Percentiles rank a stretch among this genome's conserved stretches.
These are phyloP conservation scores for Merops nubicus DNA, from an alignment of 2,113 vertebrate genomes.

Conservation along the genomic window DNA sequence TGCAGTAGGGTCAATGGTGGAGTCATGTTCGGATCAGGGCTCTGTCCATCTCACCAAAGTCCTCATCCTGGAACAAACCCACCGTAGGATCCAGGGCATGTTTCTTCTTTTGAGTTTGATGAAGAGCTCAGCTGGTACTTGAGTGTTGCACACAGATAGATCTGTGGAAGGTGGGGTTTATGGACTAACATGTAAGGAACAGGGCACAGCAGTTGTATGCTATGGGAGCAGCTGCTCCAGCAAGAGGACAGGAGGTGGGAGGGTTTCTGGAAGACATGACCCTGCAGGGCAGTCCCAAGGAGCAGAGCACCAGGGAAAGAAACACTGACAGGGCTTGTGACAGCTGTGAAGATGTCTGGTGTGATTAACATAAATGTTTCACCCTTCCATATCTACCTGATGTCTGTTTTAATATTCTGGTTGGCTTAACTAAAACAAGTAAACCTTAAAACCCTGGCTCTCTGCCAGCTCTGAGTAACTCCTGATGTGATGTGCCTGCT, in stretches of 20 bases:
- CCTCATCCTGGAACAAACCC: background rate
- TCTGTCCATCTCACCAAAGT: background rate
- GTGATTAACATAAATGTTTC: background rate
- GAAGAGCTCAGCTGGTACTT: background rate
- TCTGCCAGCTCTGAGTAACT: background rate
- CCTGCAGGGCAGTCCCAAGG: background rate
- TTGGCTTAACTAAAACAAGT: background rate
- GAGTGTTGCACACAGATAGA: background rate
- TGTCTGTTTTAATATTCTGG: background rate
- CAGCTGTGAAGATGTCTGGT: background rate
- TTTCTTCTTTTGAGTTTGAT: background rate
- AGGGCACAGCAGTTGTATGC: background rate
- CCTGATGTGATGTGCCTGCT: background rate
- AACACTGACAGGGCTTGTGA: fast-evolving
- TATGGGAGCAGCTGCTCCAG: background rate
- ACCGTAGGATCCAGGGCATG: background rate
- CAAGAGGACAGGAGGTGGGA: background rate
- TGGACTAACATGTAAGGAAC: background rate
- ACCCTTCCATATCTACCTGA: background rate
- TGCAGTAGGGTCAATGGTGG: fast-evolving
- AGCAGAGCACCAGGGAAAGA: background rate
- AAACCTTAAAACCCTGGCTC: background rate
- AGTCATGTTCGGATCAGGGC: background rate
- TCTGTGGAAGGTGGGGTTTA: background rate
- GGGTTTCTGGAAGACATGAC: background rate